Evolutionary conservation across 2,113 vertebrate species (phyloP).

Genomic region (Talpa occidentalis): DNA sequence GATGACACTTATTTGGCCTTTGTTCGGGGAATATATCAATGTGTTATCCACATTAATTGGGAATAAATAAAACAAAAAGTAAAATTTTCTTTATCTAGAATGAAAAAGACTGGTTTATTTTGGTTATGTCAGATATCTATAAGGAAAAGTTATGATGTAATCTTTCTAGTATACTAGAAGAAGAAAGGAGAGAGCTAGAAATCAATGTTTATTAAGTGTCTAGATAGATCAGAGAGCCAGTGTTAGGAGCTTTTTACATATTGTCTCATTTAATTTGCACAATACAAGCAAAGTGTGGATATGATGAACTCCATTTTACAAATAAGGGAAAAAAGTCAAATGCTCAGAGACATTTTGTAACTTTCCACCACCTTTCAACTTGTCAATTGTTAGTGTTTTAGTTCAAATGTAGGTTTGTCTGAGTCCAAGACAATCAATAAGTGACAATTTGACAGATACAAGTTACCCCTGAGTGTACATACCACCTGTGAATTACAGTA

Average conservation of each 20-base stretch:
- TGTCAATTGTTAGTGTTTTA: not conserved
- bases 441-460: not conserved
- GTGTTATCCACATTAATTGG: too few relatives aligned
- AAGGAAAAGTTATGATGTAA: too few relatives aligned
- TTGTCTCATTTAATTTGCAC: not conserved
- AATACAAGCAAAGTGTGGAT: not conserved
- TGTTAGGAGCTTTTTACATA: not conserved
- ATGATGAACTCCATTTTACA: not conserved
- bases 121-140: too few relatives aligned
- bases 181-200: not conserved
- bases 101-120: too few relatives aligned
- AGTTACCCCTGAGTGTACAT: too few relatives aligned
- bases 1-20: too few relatives aligned
- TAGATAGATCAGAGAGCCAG: not conserved
- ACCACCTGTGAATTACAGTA: not conserved
- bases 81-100: too few relatives aligned
- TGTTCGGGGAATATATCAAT: too few relatives aligned
- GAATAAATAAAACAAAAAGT: too few relatives aligned
- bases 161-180: not conserved
- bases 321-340: not conserved
- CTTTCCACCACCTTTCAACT: not conserved
- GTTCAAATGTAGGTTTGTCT: not conserved
- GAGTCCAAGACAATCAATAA: not conserved
- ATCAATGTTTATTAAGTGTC: not conserved
- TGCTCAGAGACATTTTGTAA: not conserved